A percentile compares a stretch with the other conserved stretches of the same genome.
Evolutionary conservation across 2,888 invertebrate genomes (phyloP).

Genomic region (Charanyca ferruginea): DNA sequence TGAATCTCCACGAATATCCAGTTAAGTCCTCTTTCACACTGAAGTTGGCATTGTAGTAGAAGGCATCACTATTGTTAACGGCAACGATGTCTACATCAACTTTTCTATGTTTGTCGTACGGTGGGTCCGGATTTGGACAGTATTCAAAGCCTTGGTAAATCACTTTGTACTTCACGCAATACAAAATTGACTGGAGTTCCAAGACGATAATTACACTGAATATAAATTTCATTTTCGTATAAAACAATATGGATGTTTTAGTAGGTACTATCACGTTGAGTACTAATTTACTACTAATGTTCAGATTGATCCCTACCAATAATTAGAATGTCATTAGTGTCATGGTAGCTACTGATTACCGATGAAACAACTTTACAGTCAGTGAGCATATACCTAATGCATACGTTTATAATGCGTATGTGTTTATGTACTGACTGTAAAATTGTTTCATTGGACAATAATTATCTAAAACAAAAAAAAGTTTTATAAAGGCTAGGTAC

Average conservation of each 20-base stretch:
- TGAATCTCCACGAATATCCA: slow-evolving; percentile 35
- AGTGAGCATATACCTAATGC: neutral
- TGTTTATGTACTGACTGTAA: no score
- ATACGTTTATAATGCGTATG: no score
- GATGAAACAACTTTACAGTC: slow-evolving; percentile 20
- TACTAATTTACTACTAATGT: slow-evolving; percentile 6
- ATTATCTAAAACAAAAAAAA: no score
- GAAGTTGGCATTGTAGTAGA: slow-evolving; percentile 38
- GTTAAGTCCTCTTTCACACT: slow-evolving; percentile 25
- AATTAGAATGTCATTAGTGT: slow-evolving; percentile 20
- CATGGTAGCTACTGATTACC: neutral
- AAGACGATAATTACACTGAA: slow-evolving; percentile 11
- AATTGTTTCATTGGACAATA: no score
- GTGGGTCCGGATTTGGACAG: slow-evolving; percentile 26
- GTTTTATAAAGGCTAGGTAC: no score
- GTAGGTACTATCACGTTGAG: neutral
- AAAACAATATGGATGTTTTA: neutral
- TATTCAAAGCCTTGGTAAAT: slow-evolving; percentile 17
- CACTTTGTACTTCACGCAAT: slow-evolving; percentile 36
- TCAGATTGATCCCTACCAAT: neutral
- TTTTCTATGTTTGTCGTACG: slow-evolving; percentile 22
- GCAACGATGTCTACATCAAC: slow-evolving; percentile 4
- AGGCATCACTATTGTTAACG: slow-evolving; percentile 22
- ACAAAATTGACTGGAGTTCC: slow-evolving; percentile 9
- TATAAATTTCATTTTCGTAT: slow-evolving; percentile 14